A percentile compares a stretch with the other conserved stretches of the same genome.
Conservation (phyloP, 2,888 invertebrate genomes). For the Yponomeuta malinellus region DNA sequence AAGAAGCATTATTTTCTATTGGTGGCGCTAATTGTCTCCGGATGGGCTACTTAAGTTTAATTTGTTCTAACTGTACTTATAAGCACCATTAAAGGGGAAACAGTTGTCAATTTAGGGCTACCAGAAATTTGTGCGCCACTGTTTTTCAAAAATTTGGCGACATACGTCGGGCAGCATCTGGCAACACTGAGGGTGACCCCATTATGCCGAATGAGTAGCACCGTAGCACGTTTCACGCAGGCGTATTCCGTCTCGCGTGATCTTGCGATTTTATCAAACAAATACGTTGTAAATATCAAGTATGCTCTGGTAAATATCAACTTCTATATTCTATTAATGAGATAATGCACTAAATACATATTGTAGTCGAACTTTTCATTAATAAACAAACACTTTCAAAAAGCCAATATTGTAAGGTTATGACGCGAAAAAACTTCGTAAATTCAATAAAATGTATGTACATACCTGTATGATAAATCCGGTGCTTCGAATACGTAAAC, state of each 20-base stretch:
- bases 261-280: neutral
- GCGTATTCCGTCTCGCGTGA: neutral
- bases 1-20: no score
- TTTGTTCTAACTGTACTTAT: no score
- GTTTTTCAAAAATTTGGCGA: no score
- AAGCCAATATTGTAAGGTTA: neutral
- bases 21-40: no score
- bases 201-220: neutral
- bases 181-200: no score
- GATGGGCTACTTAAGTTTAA: no score
- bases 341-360: neutral
- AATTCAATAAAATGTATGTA: conserved; percentile 1
- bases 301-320: no score
- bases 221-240: neutral
- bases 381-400: neutral
- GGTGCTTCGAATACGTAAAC: conserved; percentile 63
- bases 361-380: neutral
- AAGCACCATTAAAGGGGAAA: no score
- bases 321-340: neutral
- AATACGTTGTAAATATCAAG: neutral
- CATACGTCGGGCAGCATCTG: no score
- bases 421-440: neutral
- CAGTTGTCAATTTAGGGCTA: no score
- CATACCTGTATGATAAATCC: conserved; percentile 58
- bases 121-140: no score